phyloP scores from a whole-genome alignment of 2,113 vertebrate species.

The Campylomormyrus numenius region DNA sequence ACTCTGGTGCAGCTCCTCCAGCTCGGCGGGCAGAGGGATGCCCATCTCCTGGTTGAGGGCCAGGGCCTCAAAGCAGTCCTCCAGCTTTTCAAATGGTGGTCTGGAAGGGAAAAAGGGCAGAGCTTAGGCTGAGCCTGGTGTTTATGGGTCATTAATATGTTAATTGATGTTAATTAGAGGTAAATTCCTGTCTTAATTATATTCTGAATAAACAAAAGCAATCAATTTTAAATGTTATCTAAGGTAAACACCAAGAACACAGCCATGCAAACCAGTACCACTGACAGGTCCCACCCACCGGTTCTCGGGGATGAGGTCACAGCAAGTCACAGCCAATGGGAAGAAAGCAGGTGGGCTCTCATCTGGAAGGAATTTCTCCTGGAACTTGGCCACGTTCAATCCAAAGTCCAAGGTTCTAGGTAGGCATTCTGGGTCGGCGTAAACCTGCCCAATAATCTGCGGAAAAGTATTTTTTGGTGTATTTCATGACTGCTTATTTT shows the following conservation, averaged over 20 bases:
- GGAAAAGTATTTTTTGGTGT: not conserved
- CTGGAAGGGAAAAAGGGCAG: conserved; percentile 44
- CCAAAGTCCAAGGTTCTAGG: conserved; percentile 91
- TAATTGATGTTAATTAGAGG: not conserved
- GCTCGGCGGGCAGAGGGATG: conserved; percentile 83
- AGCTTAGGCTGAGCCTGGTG: not conserved
- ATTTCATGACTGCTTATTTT: not conserved
- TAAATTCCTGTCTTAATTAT: not conserved
- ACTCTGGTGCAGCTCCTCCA: conserved; percentile 83
- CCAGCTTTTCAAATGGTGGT: conserved; percentile 85
- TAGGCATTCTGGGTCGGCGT: conserved; percentile 89
- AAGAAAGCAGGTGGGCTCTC: conserved; percentile 90
- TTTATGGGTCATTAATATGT: conserved; percentile 43
- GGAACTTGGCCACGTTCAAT: conserved; percentile 86
- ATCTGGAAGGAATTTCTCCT: conserved; percentile 89
- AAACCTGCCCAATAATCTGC: conserved; percentile 95
- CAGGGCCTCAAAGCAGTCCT: conserved; percentile 86
- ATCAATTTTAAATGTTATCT: not conserved
- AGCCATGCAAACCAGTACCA: not conserved
- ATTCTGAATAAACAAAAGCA: not conserved
- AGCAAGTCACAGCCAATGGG: conserved; percentile 85
- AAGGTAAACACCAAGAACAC: not conserved
- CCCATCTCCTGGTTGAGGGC: conserved; percentile 82
- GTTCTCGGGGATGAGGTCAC: conserved; percentile 82
- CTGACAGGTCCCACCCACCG: conserved; percentile 58